Conservation (phyloP, 2,797 vertebrate genomes). For the Myiothlypis coronata region DNA sequence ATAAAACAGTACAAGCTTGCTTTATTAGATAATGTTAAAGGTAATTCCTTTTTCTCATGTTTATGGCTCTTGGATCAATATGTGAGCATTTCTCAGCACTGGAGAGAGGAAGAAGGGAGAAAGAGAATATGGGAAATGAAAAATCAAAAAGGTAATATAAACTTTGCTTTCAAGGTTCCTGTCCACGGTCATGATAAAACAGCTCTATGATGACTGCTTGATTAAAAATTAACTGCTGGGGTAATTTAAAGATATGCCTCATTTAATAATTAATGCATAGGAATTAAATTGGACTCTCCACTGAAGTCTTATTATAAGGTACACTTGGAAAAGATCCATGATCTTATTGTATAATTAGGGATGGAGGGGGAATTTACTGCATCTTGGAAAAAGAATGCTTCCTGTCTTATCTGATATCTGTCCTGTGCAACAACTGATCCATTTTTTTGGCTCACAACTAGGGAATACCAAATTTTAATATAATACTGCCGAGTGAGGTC, state of each 20-base stretch:
- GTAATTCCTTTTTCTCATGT: not conserved
- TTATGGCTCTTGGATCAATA: not conserved
- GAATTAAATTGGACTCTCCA: not conserved
- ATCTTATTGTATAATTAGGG: not conserved
- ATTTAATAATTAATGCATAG: constrained; percentile 9
- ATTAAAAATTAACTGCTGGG: constrained; percentile 30
- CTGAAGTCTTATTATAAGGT: not conserved
- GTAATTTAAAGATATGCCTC: not conserved
- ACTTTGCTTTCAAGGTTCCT: not conserved
- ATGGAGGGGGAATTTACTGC: not conserved
- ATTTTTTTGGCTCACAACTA: not conserved
- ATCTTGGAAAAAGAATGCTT: not conserved
- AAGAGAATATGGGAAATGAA: not conserved
- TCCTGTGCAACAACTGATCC: not conserved
- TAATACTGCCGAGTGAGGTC: not conserved
- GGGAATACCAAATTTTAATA: not conserved
- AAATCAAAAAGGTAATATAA: not conserved
- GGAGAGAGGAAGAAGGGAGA: not conserved
- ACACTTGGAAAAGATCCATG: not conserved
- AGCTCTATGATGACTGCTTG: not conserved
- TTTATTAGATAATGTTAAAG: not conserved
- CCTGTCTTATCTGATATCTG: not conserved
- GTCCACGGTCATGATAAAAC: not conserved
- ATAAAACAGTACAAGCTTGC: not conserved
- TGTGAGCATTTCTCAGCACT: not conserved